Percentiles rank a stretch among this genome's conserved stretches.
Evolutionary conservation across 2,797 vertebrate genomes (phyloP).

Genomic region (Pagetopsis macropterus): DNA sequence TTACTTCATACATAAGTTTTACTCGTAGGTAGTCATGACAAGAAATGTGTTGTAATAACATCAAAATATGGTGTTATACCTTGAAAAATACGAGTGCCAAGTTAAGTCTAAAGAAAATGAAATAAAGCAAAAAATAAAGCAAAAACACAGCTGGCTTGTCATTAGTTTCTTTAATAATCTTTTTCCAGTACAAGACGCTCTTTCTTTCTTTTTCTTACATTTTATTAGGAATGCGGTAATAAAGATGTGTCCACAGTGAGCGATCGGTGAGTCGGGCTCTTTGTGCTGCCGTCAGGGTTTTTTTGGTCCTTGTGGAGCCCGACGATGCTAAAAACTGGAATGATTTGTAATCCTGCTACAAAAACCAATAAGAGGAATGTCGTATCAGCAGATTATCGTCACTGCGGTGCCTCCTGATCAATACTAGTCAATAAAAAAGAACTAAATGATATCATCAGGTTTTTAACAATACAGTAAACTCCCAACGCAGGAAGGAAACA

Average conservation of each 20-base stretch:
- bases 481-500: conserved; percentile 2
- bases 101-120: too few species aligned
- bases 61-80: too few species aligned
- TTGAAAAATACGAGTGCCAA: too few species aligned
- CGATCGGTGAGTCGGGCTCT: conserved; percentile 53
- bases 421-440: conserved; percentile 46
- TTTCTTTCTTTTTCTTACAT: conserved; percentile 40
- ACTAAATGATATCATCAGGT: conserved; percentile 17
- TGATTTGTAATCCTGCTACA: conserved; percentile 32
- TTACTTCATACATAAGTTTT: too few species aligned
- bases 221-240: conserved; percentile 74
- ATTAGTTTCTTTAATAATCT: conserved; percentile 85
- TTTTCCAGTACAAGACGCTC: conserved; percentile 80
- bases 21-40: too few species aligned
- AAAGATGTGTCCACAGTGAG: conserved; percentile 82
- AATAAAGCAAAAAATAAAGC: not conserved
- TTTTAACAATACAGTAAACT: conserved; percentile 35
- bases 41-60: too few species aligned
- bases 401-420: conserved; percentile 21
- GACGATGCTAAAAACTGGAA: conserved; percentile 29
- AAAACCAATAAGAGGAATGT: conserved; percentile 25
- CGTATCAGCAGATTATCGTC: conserved; percentile 53
- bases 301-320: conserved; percentile 50
- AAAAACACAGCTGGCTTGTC: conserved; percentile 7
- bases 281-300: conserved; percentile 25